Percentiles rank a stretch among this genome's conserved stretches.
Conservation (phyloP, 2,888 invertebrate genomes). For the Drosophila percnosoma region DNA sequence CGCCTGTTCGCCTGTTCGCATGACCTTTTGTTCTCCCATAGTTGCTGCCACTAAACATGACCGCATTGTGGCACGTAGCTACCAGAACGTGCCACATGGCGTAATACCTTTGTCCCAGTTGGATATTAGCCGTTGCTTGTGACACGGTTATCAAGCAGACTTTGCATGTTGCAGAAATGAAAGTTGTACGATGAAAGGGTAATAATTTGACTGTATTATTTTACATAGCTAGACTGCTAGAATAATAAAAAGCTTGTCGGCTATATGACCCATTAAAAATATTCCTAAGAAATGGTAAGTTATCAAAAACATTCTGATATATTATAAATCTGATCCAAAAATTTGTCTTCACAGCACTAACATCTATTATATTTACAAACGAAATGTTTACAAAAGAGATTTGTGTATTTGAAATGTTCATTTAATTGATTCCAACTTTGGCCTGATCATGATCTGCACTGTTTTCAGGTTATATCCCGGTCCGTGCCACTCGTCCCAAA, state of each 20-base stretch:
- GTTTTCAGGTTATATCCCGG: slow-evolving; percentile 44
- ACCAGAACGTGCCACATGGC: slow-evolving; percentile 16
- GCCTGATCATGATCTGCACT: slow-evolving; percentile 52
- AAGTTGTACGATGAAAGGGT: slow-evolving; percentile 1
- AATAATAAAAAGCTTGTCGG: neutral
- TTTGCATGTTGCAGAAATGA: neutral
- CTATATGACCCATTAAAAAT: too few species aligned
- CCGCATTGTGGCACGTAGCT: slow-evolving; percentile 24
- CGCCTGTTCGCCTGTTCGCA: slow-evolving; percentile 1
- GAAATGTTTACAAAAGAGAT: neutral
- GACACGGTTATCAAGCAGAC: slow-evolving; percentile 7
- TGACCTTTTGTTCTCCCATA: slow-evolving; percentile 23
- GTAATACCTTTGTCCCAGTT: slow-evolving; percentile 16
- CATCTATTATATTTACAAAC: slow-evolving; percentile 6
- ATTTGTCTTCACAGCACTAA: neutral
- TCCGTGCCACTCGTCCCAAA: slow-evolving; percentile 56
- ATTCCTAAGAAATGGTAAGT: neutral
- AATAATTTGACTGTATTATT: slow-evolving; percentile 17
- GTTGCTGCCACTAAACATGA: slow-evolving; percentile 17
- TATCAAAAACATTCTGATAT: neutral
- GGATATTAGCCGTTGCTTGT: slow-evolving; percentile 5
- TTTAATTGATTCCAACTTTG: slow-evolving; percentile 24
- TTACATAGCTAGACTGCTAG: neutral
- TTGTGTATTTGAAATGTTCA: neutral
- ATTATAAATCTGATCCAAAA: neutral